Evolutionary conservation across 2,797 vertebrate genomes (phyloP).

Genomic region (Anguilla pacifica): DNA sequence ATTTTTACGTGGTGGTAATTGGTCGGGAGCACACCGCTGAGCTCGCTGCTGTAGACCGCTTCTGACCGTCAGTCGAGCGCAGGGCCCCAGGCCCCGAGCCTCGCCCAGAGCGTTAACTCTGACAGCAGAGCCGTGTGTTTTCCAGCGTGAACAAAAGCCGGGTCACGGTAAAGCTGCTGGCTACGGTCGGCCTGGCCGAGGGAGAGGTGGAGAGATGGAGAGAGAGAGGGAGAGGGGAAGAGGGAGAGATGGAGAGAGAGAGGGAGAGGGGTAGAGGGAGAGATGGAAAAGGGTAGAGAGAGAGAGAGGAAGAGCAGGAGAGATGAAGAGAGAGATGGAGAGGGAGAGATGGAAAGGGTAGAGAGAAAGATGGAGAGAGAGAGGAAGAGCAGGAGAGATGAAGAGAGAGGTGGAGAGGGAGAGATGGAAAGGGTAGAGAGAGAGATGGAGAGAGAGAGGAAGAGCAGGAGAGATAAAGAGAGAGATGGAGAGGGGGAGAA

Average conservation of each 20-base stretch:
- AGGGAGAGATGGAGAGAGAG: conserved; percentile 43
- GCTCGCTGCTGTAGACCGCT: conserved; percentile 1
- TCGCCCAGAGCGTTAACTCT: conserved; percentile 38
- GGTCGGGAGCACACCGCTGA: neutral
- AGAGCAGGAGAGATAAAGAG: conserved; percentile 23
- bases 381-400: neutral
- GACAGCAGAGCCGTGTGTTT: conserved; percentile 33
- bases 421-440: neutral
- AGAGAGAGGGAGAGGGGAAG: conserved; percentile 33
- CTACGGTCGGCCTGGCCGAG: conserved; percentile 32
- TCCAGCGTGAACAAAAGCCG: conserved; percentile 53
- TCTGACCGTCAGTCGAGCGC: conserved; percentile 24
- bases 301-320: conserved; percentile 30
- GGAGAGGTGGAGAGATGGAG: conserved; percentile 29
- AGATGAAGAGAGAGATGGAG: conserved; percentile 25
- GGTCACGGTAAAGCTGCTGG: conserved; percentile 49
- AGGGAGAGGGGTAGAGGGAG: conserved; percentile 29
- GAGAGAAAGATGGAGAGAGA: conserved; percentile 18
- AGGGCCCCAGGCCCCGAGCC: conserved; percentile 7
- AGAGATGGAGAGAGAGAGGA: neutral
- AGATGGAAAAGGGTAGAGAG: conserved; percentile 27
- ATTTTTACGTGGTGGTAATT: neutral
- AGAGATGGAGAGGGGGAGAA: conserved; percentile 29
- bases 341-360: conserved; percentile 17
- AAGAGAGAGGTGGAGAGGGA: conserved; percentile 27